A percentile compares a stretch with the other conserved stretches of the same genome.
Conservation (phyloP, 2,113 vertebrate species). For the Rhipidura dahli region DNA sequence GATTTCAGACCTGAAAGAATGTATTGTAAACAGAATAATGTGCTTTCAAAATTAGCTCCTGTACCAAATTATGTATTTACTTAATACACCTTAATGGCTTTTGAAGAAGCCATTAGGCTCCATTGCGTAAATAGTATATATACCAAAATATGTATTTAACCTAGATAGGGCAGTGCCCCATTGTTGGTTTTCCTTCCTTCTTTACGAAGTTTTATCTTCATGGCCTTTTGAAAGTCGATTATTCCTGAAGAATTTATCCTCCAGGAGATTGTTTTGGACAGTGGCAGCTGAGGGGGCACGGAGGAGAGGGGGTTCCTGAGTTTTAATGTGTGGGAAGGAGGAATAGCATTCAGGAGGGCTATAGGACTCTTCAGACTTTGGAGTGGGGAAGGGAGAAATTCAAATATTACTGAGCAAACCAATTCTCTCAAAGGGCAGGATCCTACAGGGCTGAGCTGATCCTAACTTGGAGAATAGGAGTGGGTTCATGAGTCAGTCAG, state of each 20-base stretch:
- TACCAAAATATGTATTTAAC: conserved; percentile 65
- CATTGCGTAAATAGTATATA: conserved; percentile 43
- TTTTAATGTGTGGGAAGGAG: background rate
- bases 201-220: conserved; percentile 64
- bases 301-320: background rate
- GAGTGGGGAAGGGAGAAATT: background rate
- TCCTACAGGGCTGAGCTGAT: background rate
- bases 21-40: conserved; percentile 66
- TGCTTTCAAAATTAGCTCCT: conserved; percentile 70
- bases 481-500: background rate
- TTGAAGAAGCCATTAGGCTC: conserved; percentile 70
- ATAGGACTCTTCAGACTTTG: background rate
- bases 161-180: conserved; percentile 47
- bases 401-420: background rate
- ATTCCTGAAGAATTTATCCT: conserved; percentile 41
- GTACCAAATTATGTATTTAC: conserved; percentile 71
- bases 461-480: background rate
- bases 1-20: conserved; percentile 59
- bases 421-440: background rate
- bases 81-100: conserved; percentile 72
- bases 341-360: background rate
- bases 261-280: background rate
- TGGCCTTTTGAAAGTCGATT: conserved; percentile 44
- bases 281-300: background rate
- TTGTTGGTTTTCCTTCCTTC: conserved; percentile 46